Conservation (phyloP, 1,140 invertebrate species). For the Lasioglossum albipes region DNA sequence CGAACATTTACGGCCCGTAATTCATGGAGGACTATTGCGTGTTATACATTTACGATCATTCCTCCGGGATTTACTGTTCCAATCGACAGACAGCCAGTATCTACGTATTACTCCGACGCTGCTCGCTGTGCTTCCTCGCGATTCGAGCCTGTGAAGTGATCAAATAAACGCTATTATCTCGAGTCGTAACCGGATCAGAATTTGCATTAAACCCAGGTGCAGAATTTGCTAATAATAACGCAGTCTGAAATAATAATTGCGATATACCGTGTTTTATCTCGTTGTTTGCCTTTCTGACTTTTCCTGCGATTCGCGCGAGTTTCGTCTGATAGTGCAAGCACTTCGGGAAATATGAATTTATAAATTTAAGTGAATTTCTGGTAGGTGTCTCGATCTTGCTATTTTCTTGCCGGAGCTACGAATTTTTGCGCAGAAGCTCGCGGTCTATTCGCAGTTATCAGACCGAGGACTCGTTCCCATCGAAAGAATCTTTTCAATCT, state of each 20-base stretch:
- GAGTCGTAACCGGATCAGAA: slow-evolving; percentile 9
- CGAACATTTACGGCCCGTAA: slow-evolving; percentile 12
- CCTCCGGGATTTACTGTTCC: slow-evolving; percentile 2
- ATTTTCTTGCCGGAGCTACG: too few relatives aligned
- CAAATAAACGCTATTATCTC: slow-evolving; percentile 11
- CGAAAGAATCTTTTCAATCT: too few relatives aligned
- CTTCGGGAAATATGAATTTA: too few relatives aligned
- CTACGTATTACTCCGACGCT: not conserved
- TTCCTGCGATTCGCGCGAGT: too few relatives aligned
- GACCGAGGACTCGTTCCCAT: too few relatives aligned
- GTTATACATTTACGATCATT: slow-evolving; percentile 25
- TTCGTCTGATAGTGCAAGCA: too few relatives aligned
- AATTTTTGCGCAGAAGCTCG: too few relatives aligned
- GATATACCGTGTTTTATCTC: not conserved
- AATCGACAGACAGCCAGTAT: slow-evolving; percentile 5
- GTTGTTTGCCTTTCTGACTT: too few relatives aligned
- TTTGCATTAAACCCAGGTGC: slow-evolving; percentile 17
- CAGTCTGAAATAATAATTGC: not conserved
- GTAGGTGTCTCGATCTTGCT: too few relatives aligned
- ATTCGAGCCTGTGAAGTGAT: not conserved
- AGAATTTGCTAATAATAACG: slow-evolving; percentile 22
- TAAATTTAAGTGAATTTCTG: too few relatives aligned
- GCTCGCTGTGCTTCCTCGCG: not conserved
- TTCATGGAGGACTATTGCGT: slow-evolving; percentile 17
- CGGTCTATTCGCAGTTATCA: too few relatives aligned